Evolutionary conservation across 2,113 vertebrate species (phyloP), one percentile per base, ranked within the genome.

Genomic region (Oophaga pumilio): DNA sequence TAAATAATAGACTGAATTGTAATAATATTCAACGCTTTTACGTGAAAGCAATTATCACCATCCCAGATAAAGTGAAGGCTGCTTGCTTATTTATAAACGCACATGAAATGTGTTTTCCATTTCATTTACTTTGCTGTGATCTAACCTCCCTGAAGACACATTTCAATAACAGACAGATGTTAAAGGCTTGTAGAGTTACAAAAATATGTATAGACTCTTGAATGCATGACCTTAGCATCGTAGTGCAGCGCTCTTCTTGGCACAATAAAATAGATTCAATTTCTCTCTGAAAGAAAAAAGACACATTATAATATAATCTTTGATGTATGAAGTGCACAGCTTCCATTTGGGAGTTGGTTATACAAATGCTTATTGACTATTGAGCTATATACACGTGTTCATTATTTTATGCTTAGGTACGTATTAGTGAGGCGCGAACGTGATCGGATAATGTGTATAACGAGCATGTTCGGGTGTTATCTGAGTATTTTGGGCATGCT

Each of bases 91-190:
- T 80, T 80, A 60, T 59, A 60, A 80, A 60, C 56, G 33, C 15
- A 6, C 13, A 80, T 22, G 60, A 33, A 80, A 59, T 33, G 77
- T 59, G 77, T 59, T 80, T 80, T 56, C 18, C 77, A 60, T 60
- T 60, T 80, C 17, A 33, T 22, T 77, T 80, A 28, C 56, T 59
- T 59, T 20, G 6, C 26, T 80, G 15, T 60, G 24, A 60, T 60
- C 26, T 26, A 80, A 60, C 14, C 26, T 80, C 77, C 53, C 77
- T 20, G 7, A 80, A 60, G 77, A 59, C 24, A 80, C 56, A 60
- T 80, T 33, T 80, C 26, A 80, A 60, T 60, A 80, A 17, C 26
- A 57, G 77, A 79, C 77, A 79, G 77, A 79, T 79, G 77, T 79
- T 79, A 15, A 3, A 1, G 33, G 77, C 26, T 28, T 33, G 53